These are phyloP conservation scores for Lycaena phlaeas DNA, from an alignment of 2,888 invertebrate species.

Conservation along the genomic window DNA sequence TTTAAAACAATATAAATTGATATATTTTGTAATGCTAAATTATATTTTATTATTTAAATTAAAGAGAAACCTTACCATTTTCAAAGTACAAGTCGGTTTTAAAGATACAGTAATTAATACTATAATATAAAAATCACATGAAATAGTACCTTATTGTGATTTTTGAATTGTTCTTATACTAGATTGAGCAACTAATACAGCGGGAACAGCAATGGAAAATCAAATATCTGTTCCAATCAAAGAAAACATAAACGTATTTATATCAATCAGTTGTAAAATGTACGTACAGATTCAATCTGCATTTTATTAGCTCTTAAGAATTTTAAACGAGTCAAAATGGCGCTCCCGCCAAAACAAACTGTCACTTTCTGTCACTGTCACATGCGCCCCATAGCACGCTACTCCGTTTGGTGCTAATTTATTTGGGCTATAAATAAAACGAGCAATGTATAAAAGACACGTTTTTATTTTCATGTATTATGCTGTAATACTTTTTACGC, in stretches of 20 bases:
- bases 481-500: constrained; percentile 35
- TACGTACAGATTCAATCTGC: constrained; percentile 6
- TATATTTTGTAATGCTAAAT: too few relatives aligned
- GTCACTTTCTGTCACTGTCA: constrained; percentile 40
- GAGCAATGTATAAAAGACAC: constrained; percentile 28
- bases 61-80: too few relatives aligned
- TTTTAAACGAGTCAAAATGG: constrained; percentile 32
- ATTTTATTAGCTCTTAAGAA: constrained; percentile 16
- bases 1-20: too few relatives aligned
- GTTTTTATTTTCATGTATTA: constrained; percentile 23
- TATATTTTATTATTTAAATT: too few relatives aligned
- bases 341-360: constrained; percentile 41
- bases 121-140: too few relatives aligned
- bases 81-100: too few relatives aligned
- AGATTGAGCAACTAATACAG: too few relatives aligned
- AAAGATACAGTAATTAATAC: too few relatives aligned
- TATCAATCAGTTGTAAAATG: background rate
- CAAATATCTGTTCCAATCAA: too few relatives aligned
- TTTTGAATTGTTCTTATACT: too few relatives aligned
- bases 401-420: constrained; percentile 28
- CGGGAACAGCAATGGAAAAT: too few relatives aligned
- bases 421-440: constrained; percentile 25
- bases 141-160: too few relatives aligned
- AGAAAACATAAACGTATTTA: constrained; percentile 6
- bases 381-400: constrained; percentile 22